Percentiles rank a stretch among this genome's conserved stretches.
phyloP scores from a whole-genome alignment of 2,797 vertebrate genomes.

The Neoniphon sammara region DNA sequence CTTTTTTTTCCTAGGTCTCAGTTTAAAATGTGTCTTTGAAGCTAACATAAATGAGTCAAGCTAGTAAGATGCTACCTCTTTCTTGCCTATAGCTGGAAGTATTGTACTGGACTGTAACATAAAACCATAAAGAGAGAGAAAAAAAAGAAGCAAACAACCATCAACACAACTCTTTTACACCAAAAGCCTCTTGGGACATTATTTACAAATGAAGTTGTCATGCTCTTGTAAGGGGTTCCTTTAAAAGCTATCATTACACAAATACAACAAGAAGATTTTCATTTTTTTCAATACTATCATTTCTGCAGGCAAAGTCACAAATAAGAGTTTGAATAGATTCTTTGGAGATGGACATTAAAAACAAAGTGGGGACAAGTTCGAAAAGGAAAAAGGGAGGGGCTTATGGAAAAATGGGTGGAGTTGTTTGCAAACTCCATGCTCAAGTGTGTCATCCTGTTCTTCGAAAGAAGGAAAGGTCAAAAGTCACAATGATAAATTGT shows the following conservation, averaged over 20 bases:
- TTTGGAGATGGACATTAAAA: slow-evolving; percentile 87
- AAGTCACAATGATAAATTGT: slow-evolving; percentile 74
- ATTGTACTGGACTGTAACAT: slow-evolving; percentile 89
- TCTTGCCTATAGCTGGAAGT: slow-evolving; percentile 93
- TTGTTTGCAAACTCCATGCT: slow-evolving; percentile 68
- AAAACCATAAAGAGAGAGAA: slow-evolving; percentile 79
- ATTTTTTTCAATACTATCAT: slow-evolving; percentile 81
- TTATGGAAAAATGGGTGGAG: slow-evolving; percentile 47
- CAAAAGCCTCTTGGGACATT: slow-evolving; percentile 93
- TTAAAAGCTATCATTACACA: slow-evolving; percentile 97
- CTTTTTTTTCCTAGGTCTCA: slow-evolving; percentile 77
- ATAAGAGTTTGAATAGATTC: slow-evolving; percentile 88
- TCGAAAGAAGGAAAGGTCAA: slow-evolving; percentile 80
- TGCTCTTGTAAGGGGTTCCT: slow-evolving; percentile 93
- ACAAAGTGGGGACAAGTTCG: slow-evolving; percentile 60
- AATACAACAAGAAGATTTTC: slow-evolving; percentile 91
- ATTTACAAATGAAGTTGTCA: slow-evolving; percentile 99
- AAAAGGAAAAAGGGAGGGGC: slow-evolving; percentile 59
- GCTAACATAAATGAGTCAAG: slow-evolving; percentile 94
- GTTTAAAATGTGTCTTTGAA: slow-evolving; percentile 90
- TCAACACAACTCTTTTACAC: slow-evolving; percentile 98
- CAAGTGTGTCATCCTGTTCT: slow-evolving; percentile 73
- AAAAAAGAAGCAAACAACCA: slow-evolving; percentile 90
- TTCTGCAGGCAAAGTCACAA: slow-evolving; percentile 93
- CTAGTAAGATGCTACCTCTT: slow-evolving; percentile 95